Percentiles rank a stretch among this genome's conserved stretches.
phyloP scores from a whole-genome alignment of 2,888 invertebrate genomes.

The Microdon myrmicae region DNA sequence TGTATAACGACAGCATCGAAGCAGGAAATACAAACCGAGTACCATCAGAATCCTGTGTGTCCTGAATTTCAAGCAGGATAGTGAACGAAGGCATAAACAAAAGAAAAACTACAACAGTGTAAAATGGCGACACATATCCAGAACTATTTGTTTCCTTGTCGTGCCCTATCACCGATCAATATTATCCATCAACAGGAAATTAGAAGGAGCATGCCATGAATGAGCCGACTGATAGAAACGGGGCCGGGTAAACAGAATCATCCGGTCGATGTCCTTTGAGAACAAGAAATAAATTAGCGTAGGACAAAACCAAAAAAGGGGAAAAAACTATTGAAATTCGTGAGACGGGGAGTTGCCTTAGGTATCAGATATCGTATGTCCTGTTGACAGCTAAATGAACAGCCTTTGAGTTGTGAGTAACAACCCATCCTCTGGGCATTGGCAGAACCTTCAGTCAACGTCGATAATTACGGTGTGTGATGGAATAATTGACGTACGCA shows the following conservation, averaged over 20 bases:
- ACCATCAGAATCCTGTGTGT: slow-evolving; percentile 30
- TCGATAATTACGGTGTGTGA: slow-evolving; percentile 46
- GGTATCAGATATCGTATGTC: slow-evolving; percentile 17
- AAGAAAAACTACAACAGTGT: slow-evolving; percentile 5
- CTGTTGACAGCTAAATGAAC: slow-evolving; percentile 46
- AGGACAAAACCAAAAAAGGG: too few relatives aligned
- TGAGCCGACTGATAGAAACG: neutral
- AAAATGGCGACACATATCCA: too few relatives aligned
- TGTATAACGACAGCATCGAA: neutral
- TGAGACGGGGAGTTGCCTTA: too few relatives aligned
- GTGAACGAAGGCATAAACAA: slow-evolving; percentile 1
- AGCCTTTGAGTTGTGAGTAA: slow-evolving; percentile 37
- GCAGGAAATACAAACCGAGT: slow-evolving; percentile 14
- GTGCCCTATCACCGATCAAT: slow-evolving; percentile 45
- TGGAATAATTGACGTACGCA: slow-evolving; percentile 46
- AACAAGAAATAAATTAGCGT: neutral
- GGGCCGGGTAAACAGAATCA: neutral
- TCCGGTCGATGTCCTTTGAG: neutral
- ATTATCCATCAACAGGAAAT: slow-evolving; percentile 34
- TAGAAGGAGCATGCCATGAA: slow-evolving; percentile 16
- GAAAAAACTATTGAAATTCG: too few relatives aligned
- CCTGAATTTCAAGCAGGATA: slow-evolving; percentile 36
- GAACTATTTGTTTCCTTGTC: slow-evolving; percentile 5
- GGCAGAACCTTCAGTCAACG: slow-evolving; percentile 29
- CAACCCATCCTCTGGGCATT: slow-evolving; percentile 25